Percentiles rank a stretch among this genome's conserved stretches.
Evolutionary conservation across 2,797 vertebrate genomes (phyloP).

Genomic region (Mus minutoides): DNA sequence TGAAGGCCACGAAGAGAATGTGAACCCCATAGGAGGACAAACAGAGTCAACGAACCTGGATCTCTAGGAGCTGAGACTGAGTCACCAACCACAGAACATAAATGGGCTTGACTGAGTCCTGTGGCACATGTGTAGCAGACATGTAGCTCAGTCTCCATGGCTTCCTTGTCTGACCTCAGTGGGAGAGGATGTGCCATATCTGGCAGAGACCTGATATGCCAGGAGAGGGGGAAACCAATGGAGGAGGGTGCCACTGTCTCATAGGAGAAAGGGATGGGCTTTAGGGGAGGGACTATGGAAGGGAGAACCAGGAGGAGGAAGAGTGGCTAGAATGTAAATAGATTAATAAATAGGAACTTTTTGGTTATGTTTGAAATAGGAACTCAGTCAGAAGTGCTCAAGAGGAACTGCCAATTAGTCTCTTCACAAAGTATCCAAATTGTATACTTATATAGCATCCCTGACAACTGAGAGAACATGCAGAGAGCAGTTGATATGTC

Average conservation of each 20-base stretch:
- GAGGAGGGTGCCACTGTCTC: neutral
- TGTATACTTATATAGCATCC: constrained; percentile 27
- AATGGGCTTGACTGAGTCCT: neutral
- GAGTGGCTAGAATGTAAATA: neutral
- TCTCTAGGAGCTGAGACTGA: neutral
- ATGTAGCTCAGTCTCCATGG: neutral
- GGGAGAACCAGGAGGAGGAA: neutral
- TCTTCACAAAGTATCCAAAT: constrained; percentile 55
- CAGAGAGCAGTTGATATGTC: constrained; percentile 6
- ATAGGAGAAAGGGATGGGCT: neutral
- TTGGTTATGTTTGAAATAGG: constrained; percentile 56
- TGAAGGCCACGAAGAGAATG: neutral
- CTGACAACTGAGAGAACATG: constrained; percentile 1
- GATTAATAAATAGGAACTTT: neutral
- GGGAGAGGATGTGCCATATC: neutral
- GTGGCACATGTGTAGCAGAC: neutral
- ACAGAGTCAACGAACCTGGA: neutral
- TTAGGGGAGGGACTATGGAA: neutral
- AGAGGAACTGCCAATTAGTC: neutral
- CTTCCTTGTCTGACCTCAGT: neutral
- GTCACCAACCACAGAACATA: neutral
- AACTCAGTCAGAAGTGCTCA: constrained; percentile 29
- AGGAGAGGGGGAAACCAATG: neutral
- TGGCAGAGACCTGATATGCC: neutral
- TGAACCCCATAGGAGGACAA: neutral